Conservation (phyloP, 1,140 invertebrate genomes). For the Akabosia matsudoensis region DNA sequence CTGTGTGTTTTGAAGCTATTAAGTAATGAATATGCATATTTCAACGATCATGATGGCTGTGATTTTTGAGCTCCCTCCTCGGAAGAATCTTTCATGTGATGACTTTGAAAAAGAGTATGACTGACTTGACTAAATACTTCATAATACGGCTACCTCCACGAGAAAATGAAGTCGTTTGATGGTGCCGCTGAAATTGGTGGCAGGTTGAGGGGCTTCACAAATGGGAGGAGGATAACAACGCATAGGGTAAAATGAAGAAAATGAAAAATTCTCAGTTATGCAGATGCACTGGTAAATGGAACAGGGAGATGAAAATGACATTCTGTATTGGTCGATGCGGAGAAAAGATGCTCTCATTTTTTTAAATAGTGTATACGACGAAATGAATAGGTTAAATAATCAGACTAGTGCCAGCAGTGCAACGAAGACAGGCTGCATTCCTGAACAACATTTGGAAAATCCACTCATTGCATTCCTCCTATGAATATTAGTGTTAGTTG, state of each 20-base stretch:
- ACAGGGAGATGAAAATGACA: not conserved
- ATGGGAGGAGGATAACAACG: not conserved
- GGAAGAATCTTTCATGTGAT: not conserved
- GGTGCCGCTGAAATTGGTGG: not conserved
- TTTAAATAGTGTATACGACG: no score
- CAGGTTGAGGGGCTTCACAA: no score
- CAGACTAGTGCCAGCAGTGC: not conserved
- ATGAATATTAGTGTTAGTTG: not conserved
- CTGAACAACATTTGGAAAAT: not conserved
- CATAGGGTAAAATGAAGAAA: not conserved
- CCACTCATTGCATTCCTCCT: not conserved
- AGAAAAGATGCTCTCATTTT: no score
- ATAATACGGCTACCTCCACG: constrained; percentile 3
- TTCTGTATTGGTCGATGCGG: no score
- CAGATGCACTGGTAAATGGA: not conserved
- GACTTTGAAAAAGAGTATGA: no score
- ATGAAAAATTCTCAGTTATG: no score
- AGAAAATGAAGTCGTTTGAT: no score
- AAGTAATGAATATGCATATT: constrained; percentile 5
- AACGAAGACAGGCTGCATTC: not conserved
- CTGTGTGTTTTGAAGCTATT: not conserved
- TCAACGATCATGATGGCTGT: not conserved
- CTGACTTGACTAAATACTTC: constrained; percentile 8
- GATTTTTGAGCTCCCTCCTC: not conserved
- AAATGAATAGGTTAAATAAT: not conserved